Evolutionary conservation across 2,113 vertebrate genomes (phyloP).

Genomic region (Neopipo cinnamomea): DNA sequence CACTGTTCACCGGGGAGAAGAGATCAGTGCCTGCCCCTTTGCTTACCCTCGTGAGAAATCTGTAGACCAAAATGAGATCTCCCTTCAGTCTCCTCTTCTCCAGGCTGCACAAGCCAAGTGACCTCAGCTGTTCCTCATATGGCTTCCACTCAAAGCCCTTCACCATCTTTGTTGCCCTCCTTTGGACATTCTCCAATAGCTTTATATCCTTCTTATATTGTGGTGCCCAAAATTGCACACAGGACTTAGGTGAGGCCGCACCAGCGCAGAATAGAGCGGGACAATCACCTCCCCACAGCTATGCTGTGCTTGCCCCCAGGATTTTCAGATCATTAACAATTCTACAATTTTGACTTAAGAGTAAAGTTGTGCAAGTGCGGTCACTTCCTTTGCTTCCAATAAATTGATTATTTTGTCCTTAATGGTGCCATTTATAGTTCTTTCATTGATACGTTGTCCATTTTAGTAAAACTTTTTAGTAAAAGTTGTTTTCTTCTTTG

Average conservation of each 20-base stretch:
- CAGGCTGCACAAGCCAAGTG: background rate
- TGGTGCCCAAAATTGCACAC: background rate
- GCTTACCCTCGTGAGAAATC: background rate
- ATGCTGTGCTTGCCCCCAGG: background rate
- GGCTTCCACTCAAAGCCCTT: background rate
- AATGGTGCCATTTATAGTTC: background rate
- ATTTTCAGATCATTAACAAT: background rate
- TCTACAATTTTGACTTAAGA: background rate
- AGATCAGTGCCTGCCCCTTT: background rate
- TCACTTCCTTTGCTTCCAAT: background rate
- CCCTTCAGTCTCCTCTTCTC: background rate
- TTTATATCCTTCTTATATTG: background rate
- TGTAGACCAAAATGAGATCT: background rate
- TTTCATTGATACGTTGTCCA: background rate
- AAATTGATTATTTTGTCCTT: background rate
- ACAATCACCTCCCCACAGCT: background rate
- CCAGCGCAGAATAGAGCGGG: background rate
- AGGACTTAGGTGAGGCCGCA: rapidly evolving
- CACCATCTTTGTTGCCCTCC: background rate
- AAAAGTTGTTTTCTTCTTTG: background rate
- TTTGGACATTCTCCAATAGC: background rate
- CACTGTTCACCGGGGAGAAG: background rate
- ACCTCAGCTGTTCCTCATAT: rapidly evolving
- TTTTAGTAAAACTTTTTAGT: background rate
- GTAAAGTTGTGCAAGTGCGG: background rate